Base-by-base conservation (phyloP, 2,888 invertebrate species). In the Ommatoiulus sabulosus region DNA sequence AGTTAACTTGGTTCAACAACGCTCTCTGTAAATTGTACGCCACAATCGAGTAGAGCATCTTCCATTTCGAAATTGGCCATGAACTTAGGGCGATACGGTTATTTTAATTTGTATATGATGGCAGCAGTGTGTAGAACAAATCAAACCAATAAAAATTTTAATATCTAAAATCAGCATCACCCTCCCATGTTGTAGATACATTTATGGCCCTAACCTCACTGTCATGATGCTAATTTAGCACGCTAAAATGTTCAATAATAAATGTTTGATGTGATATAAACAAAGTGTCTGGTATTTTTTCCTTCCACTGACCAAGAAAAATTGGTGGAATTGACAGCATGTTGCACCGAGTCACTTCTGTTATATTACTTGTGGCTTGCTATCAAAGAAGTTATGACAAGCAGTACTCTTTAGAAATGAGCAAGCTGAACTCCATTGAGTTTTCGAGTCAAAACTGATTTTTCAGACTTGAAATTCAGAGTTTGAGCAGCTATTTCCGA, bases 141-240 rank as follows among this genome's bases (percentile, higher is more conserved):
- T 17, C 12, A 63, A 63, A 63, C 3, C 63, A 63, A 63, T 7
- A n/a, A 17, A 46, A 63, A 63, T 63, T 63, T 63, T 2, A 63
- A 63, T n/a, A 63, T 63, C 4, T 57, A 63, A 63, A 12, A 5
- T 20, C 63, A 63, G 12, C 63, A 63, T 63, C 63, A 20, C 7
- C 63, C n/a, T 63, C 63, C 63, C 63, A 63, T 63, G 63, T 63
- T 63, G 63, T 63, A 63, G 63, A 63, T 63, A 63, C n/a, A 12
- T 63, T 52, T 57, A 63, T 20, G 3, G 20, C 5, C n/a, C 63
- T 63, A 63, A 63, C 63, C n/a, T 63, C 63, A 63, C 52, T 52
- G 12, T 63, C 7, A 20, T 63, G 63, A 63, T 12, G 12, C 63
- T 63, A 17, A 63, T 63, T 63, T 63, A 63, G 12, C 20, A n/a